Evolutionary conservation across 2,113 vertebrate genomes (phyloP).

Genomic region (Coptodon bakossiorum): DNA sequence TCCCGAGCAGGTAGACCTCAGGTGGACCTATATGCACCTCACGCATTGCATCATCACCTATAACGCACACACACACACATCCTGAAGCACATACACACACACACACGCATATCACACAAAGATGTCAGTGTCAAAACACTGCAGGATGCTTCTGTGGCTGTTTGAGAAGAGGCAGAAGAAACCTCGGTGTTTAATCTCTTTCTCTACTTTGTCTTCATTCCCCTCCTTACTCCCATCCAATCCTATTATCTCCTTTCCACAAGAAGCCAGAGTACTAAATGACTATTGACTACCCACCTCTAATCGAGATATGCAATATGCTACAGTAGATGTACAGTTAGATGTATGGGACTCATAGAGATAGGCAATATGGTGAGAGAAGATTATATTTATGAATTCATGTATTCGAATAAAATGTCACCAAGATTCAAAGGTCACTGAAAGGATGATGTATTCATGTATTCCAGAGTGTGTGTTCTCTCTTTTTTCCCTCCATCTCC

Average conservation of each 20-base stretch:
- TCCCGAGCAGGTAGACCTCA: conserved; percentile 38
- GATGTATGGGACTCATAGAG: conserved; percentile 48
- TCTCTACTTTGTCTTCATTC: not conserved
- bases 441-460: conserved; percentile 44
- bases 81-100: not conserved
- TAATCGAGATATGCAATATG: conserved; percentile 60
- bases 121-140: conserved; percentile 14
- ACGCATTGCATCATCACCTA: not conserved
- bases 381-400: conserved; percentile 51
- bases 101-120: not conserved
- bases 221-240: not conserved
- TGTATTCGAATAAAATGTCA: conserved; percentile 50
- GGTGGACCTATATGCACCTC: conserved; percentile 31
- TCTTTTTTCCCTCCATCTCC: not conserved
- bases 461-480: conserved; percentile 14
- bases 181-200: not conserved
- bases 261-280: conserved; percentile 10
- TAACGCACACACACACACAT: not conserved
- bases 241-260: not conserved
- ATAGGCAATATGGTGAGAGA: conserved; percentile 37
- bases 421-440: conserved; percentile 42
- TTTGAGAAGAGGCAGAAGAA: conserved; percentile 6
- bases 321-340: conserved; percentile 47
- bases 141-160: not conserved
- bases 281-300: not conserved